Conservation (phyloP, 2,797 vertebrate species). For the Pseudochromis fuscus region DNA sequence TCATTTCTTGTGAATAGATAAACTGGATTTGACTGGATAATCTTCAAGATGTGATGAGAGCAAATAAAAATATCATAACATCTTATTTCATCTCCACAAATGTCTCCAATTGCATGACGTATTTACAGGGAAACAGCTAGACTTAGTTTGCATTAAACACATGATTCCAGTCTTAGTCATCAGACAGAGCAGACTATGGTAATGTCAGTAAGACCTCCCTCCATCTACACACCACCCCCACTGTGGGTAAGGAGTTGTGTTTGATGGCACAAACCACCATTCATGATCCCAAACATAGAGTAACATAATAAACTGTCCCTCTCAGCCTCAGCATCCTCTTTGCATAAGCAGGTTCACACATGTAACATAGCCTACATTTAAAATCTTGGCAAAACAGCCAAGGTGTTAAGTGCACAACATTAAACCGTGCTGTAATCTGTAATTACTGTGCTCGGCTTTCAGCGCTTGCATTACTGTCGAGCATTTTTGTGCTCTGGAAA, state of each 20-base stretch:
- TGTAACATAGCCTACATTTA: slow-evolving; percentile 43
- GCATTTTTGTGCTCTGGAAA: slow-evolving; percentile 24
- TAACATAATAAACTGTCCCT: slow-evolving; percentile 6
- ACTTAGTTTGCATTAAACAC: slow-evolving; percentile 6
- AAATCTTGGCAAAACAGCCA: slow-evolving; percentile 53
- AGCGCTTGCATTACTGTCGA: slow-evolving; percentile 15
- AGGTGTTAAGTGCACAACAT: slow-evolving; percentile 50
- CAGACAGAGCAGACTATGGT: slow-evolving; percentile 14
- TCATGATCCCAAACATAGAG: slow-evolving; percentile 14
- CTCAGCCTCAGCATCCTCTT: slow-evolving; percentile 21
- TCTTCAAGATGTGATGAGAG: not conserved
- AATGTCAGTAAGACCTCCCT: slow-evolving; percentile 12
- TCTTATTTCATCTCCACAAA: slow-evolving; percentile 16
- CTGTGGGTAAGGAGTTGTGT: not conserved
- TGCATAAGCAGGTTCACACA: slow-evolving; percentile 33
- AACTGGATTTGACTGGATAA: not conserved
- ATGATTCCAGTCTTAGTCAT: not conserved
- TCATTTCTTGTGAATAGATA: not conserved
- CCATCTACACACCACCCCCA: not conserved
- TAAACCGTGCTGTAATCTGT: slow-evolving; percentile 61
- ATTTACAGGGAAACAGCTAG: not conserved
- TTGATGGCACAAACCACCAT: slow-evolving; percentile 19
- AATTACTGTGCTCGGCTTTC: slow-evolving; percentile 47
- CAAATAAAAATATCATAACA: not conserved
- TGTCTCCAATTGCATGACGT: not conserved